Percentiles rank a stretch among this genome's conserved stretches.
Conservation (phyloP, 2,888 invertebrate genomes). For the Resseliella maxima region DNA sequence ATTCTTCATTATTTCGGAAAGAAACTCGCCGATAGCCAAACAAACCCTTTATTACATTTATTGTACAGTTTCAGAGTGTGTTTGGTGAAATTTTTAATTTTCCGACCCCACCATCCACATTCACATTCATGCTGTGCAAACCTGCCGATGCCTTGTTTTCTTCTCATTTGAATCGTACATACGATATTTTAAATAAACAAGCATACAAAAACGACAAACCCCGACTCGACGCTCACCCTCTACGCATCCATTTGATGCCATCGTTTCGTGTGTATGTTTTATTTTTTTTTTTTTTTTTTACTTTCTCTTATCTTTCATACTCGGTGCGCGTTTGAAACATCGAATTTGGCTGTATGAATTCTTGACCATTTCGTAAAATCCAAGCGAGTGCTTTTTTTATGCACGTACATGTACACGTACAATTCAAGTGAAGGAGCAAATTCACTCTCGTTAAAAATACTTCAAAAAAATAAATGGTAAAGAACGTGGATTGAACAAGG, state of each 20-base stretch:
- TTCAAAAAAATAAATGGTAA: constrained; percentile 25
- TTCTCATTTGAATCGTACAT: constrained; percentile 11
- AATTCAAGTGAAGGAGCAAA: constrained; percentile 49
- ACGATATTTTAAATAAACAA: constrained; percentile 32
- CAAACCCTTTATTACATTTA: constrained; percentile 27
- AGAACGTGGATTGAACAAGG: constrained; percentile 16
- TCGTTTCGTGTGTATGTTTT: background rate
- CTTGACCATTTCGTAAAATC: constrained; percentile 42
- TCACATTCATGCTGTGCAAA: background rate
- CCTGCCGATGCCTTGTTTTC: constrained; percentile 32
- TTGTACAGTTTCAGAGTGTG: background rate
- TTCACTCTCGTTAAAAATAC: constrained; percentile 49
- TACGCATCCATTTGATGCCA: background rate
- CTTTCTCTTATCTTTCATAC: background rate
- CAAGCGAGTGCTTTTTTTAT: background rate
- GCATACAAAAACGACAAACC: constrained; percentile 20
- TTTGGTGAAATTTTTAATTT: constrained; percentile 47
- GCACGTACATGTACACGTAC: background rate
- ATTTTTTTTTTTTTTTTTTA: background rate
- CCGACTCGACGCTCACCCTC: background rate
- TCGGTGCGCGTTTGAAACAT: background rate
- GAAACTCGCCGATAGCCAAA: constrained; percentile 36
- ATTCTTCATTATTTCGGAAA: constrained; percentile 8
- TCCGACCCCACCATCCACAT: background rate
- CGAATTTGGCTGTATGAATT: constrained; percentile 10